These are phyloP conservation scores for Macquaria australasica DNA, from an alignment of 2,113 vertebrate genomes.

Conservation along the genomic window DNA sequence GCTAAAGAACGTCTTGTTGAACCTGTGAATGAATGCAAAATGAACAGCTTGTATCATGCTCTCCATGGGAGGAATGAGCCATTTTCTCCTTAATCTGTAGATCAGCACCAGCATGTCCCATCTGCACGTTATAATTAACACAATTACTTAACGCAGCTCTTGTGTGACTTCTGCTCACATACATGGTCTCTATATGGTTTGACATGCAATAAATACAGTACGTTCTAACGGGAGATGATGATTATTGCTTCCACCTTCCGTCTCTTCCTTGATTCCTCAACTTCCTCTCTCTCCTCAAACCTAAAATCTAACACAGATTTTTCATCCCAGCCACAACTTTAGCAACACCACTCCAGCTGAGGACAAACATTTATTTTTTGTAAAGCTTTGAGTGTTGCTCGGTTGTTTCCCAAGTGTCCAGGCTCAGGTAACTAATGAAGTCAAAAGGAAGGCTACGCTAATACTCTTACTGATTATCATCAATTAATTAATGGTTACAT, in stretches of 20 bases:
- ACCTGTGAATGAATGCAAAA: background rate
- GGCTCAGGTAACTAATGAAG: slow-evolving; percentile 74
- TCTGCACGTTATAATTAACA: slow-evolving; percentile 37
- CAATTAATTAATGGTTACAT: slow-evolving; percentile 80
- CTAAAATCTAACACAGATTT: background rate
- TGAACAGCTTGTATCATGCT: background rate
- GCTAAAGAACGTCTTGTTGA: background rate
- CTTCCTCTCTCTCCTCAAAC: background rate
- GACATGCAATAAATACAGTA: background rate
- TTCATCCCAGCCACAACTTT: background rate
- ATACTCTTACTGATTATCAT: slow-evolving; percentile 79
- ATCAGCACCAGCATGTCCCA: slow-evolving; percentile 18
- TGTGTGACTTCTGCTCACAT: background rate
- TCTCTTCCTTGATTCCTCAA: background rate
- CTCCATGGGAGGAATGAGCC: background rate
- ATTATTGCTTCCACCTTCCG: background rate
- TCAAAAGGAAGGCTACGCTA: slow-evolving; percentile 60
- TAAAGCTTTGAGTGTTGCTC: slow-evolving; percentile 19
- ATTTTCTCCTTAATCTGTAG: slow-evolving; percentile 10
- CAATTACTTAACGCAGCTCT: slow-evolving; percentile 26
- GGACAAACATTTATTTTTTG: slow-evolving; percentile 27
- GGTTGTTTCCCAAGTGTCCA: slow-evolving; percentile 42
- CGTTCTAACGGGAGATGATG: background rate
- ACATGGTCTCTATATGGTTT: background rate
- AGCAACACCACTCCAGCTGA: background rate